Base-by-base conservation (phyloP, 2,113 vertebrate species). In the Myrmophylax atrothorax region DNA sequence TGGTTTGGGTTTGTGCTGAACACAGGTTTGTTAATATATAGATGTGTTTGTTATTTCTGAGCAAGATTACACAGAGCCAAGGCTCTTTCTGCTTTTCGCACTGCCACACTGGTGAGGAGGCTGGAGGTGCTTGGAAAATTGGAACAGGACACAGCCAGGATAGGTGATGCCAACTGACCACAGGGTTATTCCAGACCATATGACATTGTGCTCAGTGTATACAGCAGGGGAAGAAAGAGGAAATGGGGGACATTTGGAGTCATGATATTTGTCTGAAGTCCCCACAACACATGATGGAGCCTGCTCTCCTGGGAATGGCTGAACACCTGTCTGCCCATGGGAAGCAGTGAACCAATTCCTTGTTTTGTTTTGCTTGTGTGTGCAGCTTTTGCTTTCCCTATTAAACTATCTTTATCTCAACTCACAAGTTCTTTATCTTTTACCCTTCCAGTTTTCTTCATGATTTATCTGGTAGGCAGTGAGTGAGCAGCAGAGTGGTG, bases 91-190 rank as follows among this genome's bases (percentile, higher is more conserved):
- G 33, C 4, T 76, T 38, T 12, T 53, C 1, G 0, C 2, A 5
- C 7, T 16, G 42, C 44, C 60, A 14, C 0, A 0, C 5, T 24
- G 33, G 22, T 10, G 28, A 17, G 37, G 50, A 35, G 11, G 2
- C 2, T 31, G 14, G 25, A n/a, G 2, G 4, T 28, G 7, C 8
- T 12, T 42, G 38, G 62, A 19, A 42, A 9, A 29, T 0, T 46
- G 24, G 24, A 29, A 68, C 6, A 38, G 22, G 6, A 40, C 28
- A 75, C 20, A 47, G 55, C 17, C 3, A 6, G 29, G 40, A 31
- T 4, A 62, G 29, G 25, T 26, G 55, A 10, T 7, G 19, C 62
- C 20, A 35, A 12, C 3, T 35, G 40, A 12, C 24, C 55, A 47
- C 20, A 47, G 7, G 11, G 19, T 3, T 8, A 22, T 22, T 47